These are phyloP conservation scores for Meliscaeva auricollis DNA, from an alignment of 2,888 invertebrate genomes.

Conservation along the genomic window DNA sequence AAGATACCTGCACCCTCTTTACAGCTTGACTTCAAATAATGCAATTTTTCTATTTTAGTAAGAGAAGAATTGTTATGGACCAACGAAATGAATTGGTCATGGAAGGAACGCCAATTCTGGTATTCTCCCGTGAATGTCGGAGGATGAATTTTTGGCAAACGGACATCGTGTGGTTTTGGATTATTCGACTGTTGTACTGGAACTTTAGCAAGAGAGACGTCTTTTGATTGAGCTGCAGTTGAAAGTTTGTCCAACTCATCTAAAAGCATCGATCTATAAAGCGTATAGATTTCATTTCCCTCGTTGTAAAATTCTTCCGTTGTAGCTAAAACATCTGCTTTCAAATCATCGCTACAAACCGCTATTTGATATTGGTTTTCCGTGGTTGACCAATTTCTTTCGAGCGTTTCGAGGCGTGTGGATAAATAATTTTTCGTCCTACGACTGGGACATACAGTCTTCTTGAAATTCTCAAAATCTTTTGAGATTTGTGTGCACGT, in stretches of 20 bases:
- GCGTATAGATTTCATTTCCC: background rate
- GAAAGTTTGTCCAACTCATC: background rate
- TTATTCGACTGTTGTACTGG: background rate
- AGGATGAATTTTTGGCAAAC: too few species aligned
- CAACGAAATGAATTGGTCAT: conserved; percentile 4
- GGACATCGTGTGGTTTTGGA: background rate
- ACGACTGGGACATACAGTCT: background rate
- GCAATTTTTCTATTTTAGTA: conserved; percentile 12
- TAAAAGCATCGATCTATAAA: background rate
- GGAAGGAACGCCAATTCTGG: conserved; percentile 16
- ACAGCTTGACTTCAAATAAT: conserved; percentile 14
- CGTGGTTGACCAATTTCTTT: background rate
- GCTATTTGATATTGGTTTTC: background rate
- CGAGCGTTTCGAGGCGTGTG: background rate
- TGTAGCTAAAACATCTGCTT: background rate
- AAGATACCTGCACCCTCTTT: too few species aligned
- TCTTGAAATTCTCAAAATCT: background rate
- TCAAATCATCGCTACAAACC: background rate
- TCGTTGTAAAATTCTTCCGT: background rate
- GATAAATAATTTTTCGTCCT: background rate
- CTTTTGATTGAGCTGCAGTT: background rate
- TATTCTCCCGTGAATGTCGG: conserved; percentile 7
- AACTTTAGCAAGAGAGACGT: background rate
- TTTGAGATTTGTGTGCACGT: background rate
- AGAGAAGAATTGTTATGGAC: conserved; percentile 19